Conservation (phyloP, 2,113 vertebrate genomes). For the Cranoglanis bouderius region DNA sequence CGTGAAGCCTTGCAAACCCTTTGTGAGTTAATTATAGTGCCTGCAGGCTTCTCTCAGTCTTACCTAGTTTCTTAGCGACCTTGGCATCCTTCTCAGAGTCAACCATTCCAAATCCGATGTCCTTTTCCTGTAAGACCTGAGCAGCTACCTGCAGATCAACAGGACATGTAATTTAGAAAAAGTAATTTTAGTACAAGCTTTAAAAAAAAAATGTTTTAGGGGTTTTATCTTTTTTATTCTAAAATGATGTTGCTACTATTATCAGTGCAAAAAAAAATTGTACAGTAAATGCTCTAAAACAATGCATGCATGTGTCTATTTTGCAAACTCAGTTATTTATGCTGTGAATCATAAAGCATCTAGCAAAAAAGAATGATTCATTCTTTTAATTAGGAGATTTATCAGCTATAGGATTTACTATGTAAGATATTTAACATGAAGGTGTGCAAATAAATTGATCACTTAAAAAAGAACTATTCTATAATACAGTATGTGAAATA, state of each 20-base stretch:
- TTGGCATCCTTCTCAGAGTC: conserved; percentile 92
- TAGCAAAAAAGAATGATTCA: neutral
- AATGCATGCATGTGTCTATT: neutral
- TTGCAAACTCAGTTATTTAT: neutral
- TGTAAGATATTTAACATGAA: neutral
- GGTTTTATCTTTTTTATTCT: neutral
- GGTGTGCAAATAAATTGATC: neutral
- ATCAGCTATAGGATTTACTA: neutral
- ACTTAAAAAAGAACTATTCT: no score
- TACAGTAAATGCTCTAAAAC: neutral
- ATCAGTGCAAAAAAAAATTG: neutral
- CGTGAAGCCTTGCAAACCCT: neutral
- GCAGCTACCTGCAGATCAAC: conserved; percentile 80
- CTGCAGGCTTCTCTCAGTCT: conserved; percentile 40
- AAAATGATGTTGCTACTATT: neutral
- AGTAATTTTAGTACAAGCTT: neutral
- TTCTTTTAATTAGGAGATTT: neutral
- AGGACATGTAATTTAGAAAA: neutral
- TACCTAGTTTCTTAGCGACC: conserved; percentile 92
- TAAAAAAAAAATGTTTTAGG: neutral
- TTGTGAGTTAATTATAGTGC: neutral
- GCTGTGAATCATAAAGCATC: neutral
- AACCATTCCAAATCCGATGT: conserved; percentile 89
- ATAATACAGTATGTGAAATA: neutral
- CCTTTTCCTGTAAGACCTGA: conserved; percentile 88